These are phyloP conservation scores for Cromileptes altivelis DNA, from an alignment of 2,113 vertebrate genomes.

Conservation along the genomic window DNA sequence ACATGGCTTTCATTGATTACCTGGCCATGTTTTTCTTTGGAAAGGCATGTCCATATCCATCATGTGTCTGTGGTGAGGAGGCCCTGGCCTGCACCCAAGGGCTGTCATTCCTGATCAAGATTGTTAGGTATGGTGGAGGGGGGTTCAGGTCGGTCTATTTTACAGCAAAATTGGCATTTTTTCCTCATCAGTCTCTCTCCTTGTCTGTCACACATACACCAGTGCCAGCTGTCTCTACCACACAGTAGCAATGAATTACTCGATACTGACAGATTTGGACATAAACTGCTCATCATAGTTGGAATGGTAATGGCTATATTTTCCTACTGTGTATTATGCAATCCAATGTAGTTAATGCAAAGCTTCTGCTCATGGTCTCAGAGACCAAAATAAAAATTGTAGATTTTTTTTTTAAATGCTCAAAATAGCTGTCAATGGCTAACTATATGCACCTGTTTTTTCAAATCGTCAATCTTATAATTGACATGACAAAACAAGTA, in stretches of 20 bases:
- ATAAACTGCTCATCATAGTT: neutral
- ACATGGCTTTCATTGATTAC: slow-evolving; percentile 59
- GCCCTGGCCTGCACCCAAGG: slow-evolving; percentile 51
- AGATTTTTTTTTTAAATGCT: neutral
- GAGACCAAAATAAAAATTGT: neutral
- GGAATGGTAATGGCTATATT: neutral
- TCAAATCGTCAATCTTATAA: neutral
- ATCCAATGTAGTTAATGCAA: too few species aligned
- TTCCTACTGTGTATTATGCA: too few species aligned
- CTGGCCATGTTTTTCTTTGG: slow-evolving; percentile 37
- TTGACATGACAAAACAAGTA: too few species aligned
- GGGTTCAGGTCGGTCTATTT: slow-evolving; percentile 58
- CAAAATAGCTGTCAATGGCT: neutral
- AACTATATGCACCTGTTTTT: neutral
- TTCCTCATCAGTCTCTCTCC: slow-evolving; percentile 54
- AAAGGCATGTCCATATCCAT: slow-evolving; percentile 51
- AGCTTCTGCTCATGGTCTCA: neutral
- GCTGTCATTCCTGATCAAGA: slow-evolving; percentile 69
- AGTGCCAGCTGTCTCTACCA: neutral
- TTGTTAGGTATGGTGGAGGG: slow-evolving; percentile 28
- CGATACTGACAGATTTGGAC: neutral
- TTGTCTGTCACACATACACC: slow-evolving; percentile 36
- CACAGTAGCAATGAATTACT: slow-evolving; percentile 1
- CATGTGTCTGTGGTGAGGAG: slow-evolving; percentile 40
- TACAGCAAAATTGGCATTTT: slow-evolving; percentile 71